A percentile compares a stretch with the other conserved stretches of the same genome.
phyloP scores from a whole-genome alignment of 1,140 invertebrate species.

The Anastrepha obliqua region DNA sequence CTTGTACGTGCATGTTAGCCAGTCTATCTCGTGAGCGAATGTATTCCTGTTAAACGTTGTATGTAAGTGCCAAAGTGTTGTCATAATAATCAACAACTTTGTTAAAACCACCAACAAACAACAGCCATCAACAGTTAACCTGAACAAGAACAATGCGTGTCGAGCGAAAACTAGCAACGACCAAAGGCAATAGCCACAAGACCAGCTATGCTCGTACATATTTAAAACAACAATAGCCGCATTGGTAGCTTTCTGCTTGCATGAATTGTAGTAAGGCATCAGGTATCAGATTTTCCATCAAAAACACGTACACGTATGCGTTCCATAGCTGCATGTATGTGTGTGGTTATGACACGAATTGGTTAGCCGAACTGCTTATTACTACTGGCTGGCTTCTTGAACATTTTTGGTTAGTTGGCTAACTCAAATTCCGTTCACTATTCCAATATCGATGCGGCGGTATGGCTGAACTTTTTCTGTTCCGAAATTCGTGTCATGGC shows the following conservation, averaged over 20 bases:
- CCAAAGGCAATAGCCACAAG: background rate
- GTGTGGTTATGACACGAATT: slow-evolving; percentile 8
- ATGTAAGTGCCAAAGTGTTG: background rate
- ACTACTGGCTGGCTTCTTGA: too few species aligned
- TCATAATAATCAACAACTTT: background rate
- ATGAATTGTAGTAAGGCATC: background rate
- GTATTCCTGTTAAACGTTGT: background rate
- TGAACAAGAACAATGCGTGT: background rate
- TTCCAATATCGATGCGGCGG: background rate
- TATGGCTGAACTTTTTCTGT: background rate
- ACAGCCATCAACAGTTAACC: background rate
- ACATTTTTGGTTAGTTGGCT: too few species aligned
- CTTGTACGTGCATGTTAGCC: background rate
- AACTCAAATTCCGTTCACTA: background rate
- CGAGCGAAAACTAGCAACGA: background rate
- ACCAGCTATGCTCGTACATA: background rate
- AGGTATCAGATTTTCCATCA: background rate
- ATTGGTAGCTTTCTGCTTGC: background rate
- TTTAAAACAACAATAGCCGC: background rate
- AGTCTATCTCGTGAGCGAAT: background rate
- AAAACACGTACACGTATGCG: background rate
- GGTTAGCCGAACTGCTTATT: background rate
- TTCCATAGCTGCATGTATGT: slow-evolving; percentile 2
- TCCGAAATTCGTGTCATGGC: background rate
- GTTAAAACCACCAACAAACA: background rate